phyloP scores from a whole-genome alignment of 2,888 invertebrate species.

The Lithophane leautieri region DNA sequence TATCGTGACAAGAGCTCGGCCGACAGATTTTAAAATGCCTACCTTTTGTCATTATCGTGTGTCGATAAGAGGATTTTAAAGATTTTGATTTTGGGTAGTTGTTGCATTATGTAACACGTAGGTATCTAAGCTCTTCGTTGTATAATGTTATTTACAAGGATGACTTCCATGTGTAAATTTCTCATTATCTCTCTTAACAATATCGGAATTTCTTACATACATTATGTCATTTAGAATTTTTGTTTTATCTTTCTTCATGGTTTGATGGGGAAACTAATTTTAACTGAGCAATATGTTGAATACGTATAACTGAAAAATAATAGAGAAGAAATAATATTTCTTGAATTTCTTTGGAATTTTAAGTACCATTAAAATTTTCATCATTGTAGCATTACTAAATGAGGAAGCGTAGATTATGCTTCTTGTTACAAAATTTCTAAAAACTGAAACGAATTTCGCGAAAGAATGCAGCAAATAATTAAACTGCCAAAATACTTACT shows the following conservation, averaged over 20 bases:
- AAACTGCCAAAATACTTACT: background rate
- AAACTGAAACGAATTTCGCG: constrained; percentile 24
- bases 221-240: constrained; percentile 36
- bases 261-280: constrained; percentile 25
- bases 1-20: constrained; percentile 73
- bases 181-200: constrained; percentile 38
- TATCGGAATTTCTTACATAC: constrained; percentile 25
- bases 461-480: constrained; percentile 2
- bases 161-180: constrained; percentile 17
- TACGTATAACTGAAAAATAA: constrained; percentile 28
- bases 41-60: constrained; percentile 69
- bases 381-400: constrained; percentile 1
- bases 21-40: constrained; percentile 72
- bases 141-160: constrained; percentile 6
- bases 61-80: constrained; percentile 70
- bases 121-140: constrained; percentile 9
- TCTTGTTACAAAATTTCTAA: constrained; percentile 6
- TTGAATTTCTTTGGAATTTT: constrained; percentile 15
- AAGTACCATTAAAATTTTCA: background rate
- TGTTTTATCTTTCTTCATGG: constrained; percentile 14
- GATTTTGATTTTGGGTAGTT: constrained; percentile 65
- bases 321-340: constrained; percentile 1
- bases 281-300: constrained; percentile 19
- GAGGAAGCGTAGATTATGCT: constrained; percentile 3
- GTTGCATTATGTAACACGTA: constrained; percentile 56